Evolutionary conservation across 2,888 invertebrate genomes (phyloP).

Genomic region (Suillia variegata): DNA sequence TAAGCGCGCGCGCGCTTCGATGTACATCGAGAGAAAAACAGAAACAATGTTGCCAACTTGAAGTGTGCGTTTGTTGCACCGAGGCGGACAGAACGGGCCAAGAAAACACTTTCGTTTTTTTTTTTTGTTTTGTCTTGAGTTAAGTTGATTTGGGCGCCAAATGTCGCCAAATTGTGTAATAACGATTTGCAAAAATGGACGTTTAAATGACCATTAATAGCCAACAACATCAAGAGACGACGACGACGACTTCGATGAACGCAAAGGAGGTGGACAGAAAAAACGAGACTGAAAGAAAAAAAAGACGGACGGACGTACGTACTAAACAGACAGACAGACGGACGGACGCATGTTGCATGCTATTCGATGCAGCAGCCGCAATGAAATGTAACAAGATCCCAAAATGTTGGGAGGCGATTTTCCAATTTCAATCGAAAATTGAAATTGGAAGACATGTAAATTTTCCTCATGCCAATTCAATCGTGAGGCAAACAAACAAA

Average conservation of each 20-base stretch:
- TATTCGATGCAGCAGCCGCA: background rate
- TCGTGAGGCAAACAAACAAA: too few relatives aligned
- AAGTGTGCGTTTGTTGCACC: background rate
- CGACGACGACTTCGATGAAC: constrained; percentile 3
- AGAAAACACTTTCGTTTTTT: constrained; percentile 11
- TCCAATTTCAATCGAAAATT: background rate
- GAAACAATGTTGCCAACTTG: constrained; percentile 9
- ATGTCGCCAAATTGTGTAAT: constrained; percentile 47
- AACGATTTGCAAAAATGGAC: constrained; percentile 57
- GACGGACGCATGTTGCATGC: background rate
- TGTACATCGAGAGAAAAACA: background rate
- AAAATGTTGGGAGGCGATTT: too few relatives aligned
- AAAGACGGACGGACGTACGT: too few relatives aligned
- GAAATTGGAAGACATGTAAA: background rate
- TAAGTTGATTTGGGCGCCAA: background rate
- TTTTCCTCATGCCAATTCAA: background rate
- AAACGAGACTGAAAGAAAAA: background rate
- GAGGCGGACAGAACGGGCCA: background rate
- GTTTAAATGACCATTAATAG: constrained; percentile 42
- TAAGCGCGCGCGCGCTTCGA: background rate
- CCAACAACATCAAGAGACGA: constrained; percentile 25
- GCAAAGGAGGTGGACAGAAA: background rate
- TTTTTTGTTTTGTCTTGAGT: background rate
- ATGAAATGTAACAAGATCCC: background rate
- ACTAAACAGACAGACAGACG: background rate